Base-by-base conservation (phyloP, 2,113 vertebrate genomes). In the Taurulus bubalis region DNA sequence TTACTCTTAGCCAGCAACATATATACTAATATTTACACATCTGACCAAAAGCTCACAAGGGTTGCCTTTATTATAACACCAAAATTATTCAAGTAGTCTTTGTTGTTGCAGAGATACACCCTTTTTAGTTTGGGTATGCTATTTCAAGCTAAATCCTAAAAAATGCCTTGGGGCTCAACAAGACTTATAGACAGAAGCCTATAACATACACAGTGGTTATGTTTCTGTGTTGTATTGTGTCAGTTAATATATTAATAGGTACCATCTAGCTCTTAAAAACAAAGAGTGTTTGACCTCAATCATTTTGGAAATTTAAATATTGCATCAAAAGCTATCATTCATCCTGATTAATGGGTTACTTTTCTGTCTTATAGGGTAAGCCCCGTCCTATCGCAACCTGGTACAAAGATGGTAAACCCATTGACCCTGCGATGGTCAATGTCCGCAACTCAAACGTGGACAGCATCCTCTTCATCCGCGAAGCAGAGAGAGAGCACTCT, bases 391-490 rank as follows among this genome's bases (percentile, higher is more conserved):
- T 94, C 7, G 96, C 95, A 14, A 93, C 90, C 51, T 98, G 97
- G 97, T 89, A 79, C 14, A 97, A 97, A 91, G 96, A 96, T 0
- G 96, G 96, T 8, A 36, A 96, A 56, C 96, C 96, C 0, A 0
- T 98, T 45, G 96, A 97, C 75, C 26, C 85, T 4, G 95, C 94
- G 75, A 93, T 93, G 38, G 84, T 96, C 78, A 90, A 91, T 0
- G 20, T 97, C 65, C 95, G 95, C 56, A 97, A 92, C 82, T 95
- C 95, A 1, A 94, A 95, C 1, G 78, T 95, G 1, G 96, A 98
- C 93, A 95, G 90, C 2, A 95, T 98, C 82, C 91, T 98, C 63
- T 98, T 97, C 85, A 97, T 98, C 55, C 96, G 97, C 58, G 84
- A 95, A 1, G 95, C 96, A 0, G 96, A 95, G 53, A 95, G 96